Base-by-base conservation (phyloP, 2,113 vertebrate genomes). In the Coregonus clupeaformis region DNA sequence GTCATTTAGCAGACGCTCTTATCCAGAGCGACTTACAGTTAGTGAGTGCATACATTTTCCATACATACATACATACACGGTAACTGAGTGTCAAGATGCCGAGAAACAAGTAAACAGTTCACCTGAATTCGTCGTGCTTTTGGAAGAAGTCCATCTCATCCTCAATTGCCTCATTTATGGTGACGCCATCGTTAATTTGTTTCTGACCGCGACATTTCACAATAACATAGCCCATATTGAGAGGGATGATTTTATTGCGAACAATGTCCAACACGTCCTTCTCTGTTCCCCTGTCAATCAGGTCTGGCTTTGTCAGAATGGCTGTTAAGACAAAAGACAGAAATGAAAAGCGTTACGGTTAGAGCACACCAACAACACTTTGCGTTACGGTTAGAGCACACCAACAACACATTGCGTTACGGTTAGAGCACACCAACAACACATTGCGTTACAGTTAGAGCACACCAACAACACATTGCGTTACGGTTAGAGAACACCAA, bases 121-220 rank as follows among this genome's bases (percentile, higher is more conserved):
- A 84, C 95, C 91, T 92, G 88, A 94, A 95, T 5, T 91, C 0
- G 0, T 81, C n/a, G 65, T 95, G 91, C 0, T 45, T 81, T 75
- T 90, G 27, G 0, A 96, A 95, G 86, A 95, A 96, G 22, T 1
- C n/a, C 59, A 12, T 89, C 81, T 95, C 95, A 5, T 77, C 89
- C 5, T 77, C 2, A 32, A 92, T 84, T 1, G 94, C 94, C 49
- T 89, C 4, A 0, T 82, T 13, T 81, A 95, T 80, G 71, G 89
- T 63, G 66, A 93, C 0, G 0, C 62, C 78, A 4, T 91, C 62
- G 12, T 87, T 11, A 24, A 89, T 88, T 29, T 89, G 83, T 45
- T 87, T 82, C 79, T 96, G 95, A 14, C 94, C 93, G 0, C 93
- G 91, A 25, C 95, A 96, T 80, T 90, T 95, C 42, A 96, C 94